A percentile compares a stretch with the other conserved stretches of the same genome.
Conservation (phyloP, 2,888 invertebrate genomes). For the Incurvaria masculella region DNA sequence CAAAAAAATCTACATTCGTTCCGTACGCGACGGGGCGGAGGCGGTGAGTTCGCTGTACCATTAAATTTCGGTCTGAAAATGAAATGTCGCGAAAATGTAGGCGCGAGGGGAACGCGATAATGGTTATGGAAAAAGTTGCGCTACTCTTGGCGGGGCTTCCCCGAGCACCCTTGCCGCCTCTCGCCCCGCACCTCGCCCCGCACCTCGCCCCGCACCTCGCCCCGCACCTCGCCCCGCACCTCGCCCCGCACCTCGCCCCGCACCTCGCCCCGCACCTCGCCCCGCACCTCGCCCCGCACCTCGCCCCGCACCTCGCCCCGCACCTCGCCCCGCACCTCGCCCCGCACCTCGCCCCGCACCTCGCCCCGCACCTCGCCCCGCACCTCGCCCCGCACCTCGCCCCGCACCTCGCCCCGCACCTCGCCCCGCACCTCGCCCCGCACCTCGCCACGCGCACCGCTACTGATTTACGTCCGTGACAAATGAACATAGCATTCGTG, state of each 20-base stretch:
- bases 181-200: too few species aligned
- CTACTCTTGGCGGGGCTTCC: neutral
- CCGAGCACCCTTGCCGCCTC: neutral
- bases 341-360: neutral
- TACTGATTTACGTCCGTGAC: neutral
- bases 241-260: neutral
- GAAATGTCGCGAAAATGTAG: slow-evolving; percentile 1
- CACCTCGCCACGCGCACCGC: too few species aligned
- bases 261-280: neutral
- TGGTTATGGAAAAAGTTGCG: slow-evolving; percentile 7
- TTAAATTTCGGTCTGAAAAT: slow-evolving; percentile 2
- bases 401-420: too few species aligned
- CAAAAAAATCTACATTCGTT: too few species aligned
- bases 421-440: too few species aligned
- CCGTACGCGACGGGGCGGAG: too few species aligned
- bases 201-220: too few species aligned
- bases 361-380: neutral
- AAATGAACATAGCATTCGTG: neutral
- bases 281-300: neutral
- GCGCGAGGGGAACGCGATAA: slow-evolving; percentile 4
- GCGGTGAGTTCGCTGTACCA: slow-evolving; percentile 1
- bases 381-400: too few species aligned
- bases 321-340: neutral
- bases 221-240: slow-evolving; percentile 1
- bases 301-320: neutral